Evolutionary conservation across 2,797 vertebrate genomes (phyloP).

Genomic region (Hydrophis major): DNA sequence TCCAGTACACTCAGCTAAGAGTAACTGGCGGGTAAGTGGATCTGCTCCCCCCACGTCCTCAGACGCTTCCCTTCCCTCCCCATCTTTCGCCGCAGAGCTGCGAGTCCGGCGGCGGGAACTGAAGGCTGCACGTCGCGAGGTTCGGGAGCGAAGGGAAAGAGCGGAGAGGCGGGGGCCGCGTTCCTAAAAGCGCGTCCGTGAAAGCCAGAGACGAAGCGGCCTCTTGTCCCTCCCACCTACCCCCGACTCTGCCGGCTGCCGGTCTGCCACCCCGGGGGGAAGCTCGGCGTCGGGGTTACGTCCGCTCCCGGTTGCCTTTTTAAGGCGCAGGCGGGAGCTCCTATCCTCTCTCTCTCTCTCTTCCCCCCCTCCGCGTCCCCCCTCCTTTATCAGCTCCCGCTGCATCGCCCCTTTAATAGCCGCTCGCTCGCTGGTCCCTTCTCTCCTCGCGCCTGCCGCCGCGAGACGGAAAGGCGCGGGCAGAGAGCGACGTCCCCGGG

Average conservation of each 20-base stretch:
- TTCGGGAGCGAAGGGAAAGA: background rate
- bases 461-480: background rate
- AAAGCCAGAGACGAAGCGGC: background rate
- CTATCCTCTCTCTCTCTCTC: background rate
- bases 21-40: background rate
- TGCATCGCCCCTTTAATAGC: conserved; percentile 58
- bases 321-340: conserved; percentile 35
- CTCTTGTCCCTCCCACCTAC: background rate
- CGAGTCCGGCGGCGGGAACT: background rate
- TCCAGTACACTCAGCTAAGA: background rate
- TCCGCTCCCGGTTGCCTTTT: conserved; percentile 28
- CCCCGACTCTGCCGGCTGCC: no score
- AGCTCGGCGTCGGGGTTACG: background rate
- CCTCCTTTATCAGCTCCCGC: background rate
- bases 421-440: conserved; percentile 33
- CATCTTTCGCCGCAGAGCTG: background rate
- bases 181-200: background rate
- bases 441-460: background rate
- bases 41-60: background rate
- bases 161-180: background rate
- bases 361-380: fast-evolving
- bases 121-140: background rate
- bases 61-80: background rate
- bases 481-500: background rate
- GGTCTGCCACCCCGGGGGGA: background rate